Conservation (phyloP, 2,888 invertebrate species). For the Lapara coniferarum region DNA sequence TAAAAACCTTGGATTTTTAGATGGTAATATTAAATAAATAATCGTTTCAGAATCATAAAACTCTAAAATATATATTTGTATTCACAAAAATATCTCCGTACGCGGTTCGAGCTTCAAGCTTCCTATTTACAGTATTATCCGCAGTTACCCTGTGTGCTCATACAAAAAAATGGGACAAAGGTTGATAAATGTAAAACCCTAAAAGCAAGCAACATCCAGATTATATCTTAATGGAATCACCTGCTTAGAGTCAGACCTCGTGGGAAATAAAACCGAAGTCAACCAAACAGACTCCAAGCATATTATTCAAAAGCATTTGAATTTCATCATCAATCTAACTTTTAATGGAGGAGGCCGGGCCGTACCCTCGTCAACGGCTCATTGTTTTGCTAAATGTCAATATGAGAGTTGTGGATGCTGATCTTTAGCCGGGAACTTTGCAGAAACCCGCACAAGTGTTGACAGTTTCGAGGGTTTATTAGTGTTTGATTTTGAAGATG, state of each 20-base stretch:
- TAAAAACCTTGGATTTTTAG: not conserved
- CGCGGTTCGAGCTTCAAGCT: too few species aligned
- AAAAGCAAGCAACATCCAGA: not conserved
- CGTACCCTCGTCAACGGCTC: conserved; percentile 51
- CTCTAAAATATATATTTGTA: too few species aligned
- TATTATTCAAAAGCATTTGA: conserved; percentile 48
- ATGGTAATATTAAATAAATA: not conserved
- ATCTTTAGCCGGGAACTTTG: conserved; percentile 14
- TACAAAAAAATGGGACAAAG: too few species aligned
- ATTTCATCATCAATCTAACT: conserved; percentile 57
- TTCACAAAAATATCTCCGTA: too few species aligned
- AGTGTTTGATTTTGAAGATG: not conserved
- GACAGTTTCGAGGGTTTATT: not conserved
- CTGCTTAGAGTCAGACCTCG: not conserved
- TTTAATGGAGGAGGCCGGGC: conserved; percentile 46
- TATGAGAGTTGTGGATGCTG: conserved; percentile 29
- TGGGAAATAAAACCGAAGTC: conserved; percentile 23
- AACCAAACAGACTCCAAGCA: not conserved
- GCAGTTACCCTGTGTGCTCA: too few species aligned
- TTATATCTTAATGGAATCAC: not conserved
- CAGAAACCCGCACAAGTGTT: conserved; percentile 4
- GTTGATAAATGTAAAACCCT: not conserved
- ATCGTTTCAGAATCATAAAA: too few species aligned
- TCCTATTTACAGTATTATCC: too few species aligned
- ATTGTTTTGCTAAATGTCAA: conserved; percentile 46